Evolutionary conservation across 2,797 vertebrate genomes (phyloP).

Genomic region (Hyperoplus lanceolatus): DNA sequence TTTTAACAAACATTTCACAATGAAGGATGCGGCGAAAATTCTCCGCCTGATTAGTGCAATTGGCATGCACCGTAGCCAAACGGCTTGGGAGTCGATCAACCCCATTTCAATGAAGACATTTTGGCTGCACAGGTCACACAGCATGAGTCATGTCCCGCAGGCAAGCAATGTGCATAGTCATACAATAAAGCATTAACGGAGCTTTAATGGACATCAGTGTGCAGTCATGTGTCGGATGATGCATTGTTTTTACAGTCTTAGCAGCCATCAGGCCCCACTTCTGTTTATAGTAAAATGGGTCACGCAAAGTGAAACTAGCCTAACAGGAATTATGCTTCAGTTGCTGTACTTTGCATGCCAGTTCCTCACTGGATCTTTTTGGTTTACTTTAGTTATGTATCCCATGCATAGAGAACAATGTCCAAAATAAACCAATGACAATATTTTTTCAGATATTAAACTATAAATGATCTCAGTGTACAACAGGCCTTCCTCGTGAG

Average conservation of each 20-base stretch:
- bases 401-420: neutral
- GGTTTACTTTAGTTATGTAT: constrained; percentile 1
- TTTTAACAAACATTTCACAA: constrained; percentile 61
- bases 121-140: constrained; percentile 35
- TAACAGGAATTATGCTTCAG: constrained; percentile 41
- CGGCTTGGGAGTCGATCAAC: constrained; percentile 44
- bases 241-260: constrained; percentile 22
- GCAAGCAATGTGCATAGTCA: constrained; percentile 23
- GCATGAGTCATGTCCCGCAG: constrained; percentile 24
- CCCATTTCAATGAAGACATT: constrained; percentile 51
- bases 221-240: constrained; percentile 16
- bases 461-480: constrained; percentile 39
- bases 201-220: constrained; percentile 2
- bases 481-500: constrained; percentile 59
- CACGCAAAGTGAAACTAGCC: constrained; percentile 33
- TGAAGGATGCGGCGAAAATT: constrained; percentile 40
- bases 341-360: neutral
- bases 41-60: constrained; percentile 39
- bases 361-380: constrained; percentile 12
- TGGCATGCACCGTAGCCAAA: constrained; percentile 30
- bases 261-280: constrained; percentile 20
- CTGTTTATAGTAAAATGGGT: constrained; percentile 19
- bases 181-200: constrained; percentile 2
- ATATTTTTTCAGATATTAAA: constrained; percentile 41
- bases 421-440: neutral